These are phyloP conservation scores for Styela plicata DNA, from an alignment of 23 tunicate genomes.

Conservation along the genomic window DNA sequence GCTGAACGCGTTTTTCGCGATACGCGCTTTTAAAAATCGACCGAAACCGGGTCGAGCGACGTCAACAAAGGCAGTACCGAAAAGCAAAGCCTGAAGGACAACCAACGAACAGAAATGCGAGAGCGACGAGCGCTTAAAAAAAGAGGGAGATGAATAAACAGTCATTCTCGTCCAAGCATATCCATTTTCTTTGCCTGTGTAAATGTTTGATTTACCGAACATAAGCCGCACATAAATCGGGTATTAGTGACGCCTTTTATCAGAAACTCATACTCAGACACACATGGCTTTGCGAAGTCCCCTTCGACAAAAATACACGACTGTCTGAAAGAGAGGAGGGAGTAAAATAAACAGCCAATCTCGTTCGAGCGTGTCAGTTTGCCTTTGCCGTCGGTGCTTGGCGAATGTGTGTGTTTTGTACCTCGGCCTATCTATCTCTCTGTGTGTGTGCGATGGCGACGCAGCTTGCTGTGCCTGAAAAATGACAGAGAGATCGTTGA, in stretches of 20 bases:
- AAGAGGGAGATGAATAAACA: not conserved
- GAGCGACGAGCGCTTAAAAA: not conserved
- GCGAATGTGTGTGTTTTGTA: not conserved
- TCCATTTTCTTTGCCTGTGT: not conserved
- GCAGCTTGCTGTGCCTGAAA: not conserved
- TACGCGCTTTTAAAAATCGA: not conserved
- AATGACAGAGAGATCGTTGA: not conserved
- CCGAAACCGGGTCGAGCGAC: not conserved
- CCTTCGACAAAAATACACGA: too few species aligned
- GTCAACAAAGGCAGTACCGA: not conserved
- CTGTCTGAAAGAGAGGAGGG: not conserved
- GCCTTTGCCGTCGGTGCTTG: not conserved
- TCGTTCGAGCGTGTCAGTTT: not conserved
- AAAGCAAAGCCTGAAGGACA: not conserved
- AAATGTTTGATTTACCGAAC: too few species aligned
- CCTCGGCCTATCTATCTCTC: not conserved
- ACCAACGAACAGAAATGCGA: not conserved
- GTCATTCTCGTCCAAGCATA: not conserved
- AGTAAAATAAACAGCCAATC: not conserved
- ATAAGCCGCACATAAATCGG: too few species aligned
- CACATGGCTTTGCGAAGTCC: too few species aligned
- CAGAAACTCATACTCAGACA: too few species aligned
- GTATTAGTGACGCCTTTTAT: too few species aligned
- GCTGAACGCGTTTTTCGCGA: not conserved
- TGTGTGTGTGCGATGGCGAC: not conserved